phyloP scores from a whole-genome alignment of 2,888 invertebrate genomes.

The Ormyrus labotus region DNA sequence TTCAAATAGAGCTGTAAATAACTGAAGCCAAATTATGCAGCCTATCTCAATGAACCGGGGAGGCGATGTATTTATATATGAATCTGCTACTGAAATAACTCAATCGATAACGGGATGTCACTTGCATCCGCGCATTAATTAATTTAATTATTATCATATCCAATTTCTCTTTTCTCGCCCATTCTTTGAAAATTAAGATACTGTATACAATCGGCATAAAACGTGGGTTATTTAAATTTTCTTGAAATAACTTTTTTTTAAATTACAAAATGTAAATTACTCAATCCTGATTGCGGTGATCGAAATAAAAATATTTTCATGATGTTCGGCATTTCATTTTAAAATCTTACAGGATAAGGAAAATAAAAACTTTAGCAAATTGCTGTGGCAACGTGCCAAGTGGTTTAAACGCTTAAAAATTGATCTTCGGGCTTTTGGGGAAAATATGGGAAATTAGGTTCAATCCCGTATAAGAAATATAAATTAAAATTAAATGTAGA shows the following conservation, averaged over 20 bases:
- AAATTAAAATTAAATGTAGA: too few species aligned
- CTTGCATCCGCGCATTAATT: background rate
- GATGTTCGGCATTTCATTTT: too few species aligned
- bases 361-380: background rate
- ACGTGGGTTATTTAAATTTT: background rate
- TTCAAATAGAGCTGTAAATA: too few species aligned
- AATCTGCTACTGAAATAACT: background rate
- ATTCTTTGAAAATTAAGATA: too few species aligned
- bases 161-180: too few species aligned
- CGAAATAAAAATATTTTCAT: too few species aligned
- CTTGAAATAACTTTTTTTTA: background rate
- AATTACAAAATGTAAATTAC: background rate
- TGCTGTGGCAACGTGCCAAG: background rate
- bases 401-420: background rate
- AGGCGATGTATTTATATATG: too few species aligned
- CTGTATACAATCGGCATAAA: too few species aligned
- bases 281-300: background rate
- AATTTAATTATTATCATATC: too few species aligned
- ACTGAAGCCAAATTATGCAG: too few species aligned
- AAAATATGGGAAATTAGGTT: background rate
- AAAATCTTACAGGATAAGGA: background rate
- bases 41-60: too few species aligned
- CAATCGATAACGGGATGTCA: background rate
- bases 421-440: background rate
- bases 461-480: too few species aligned